Conservation (phyloP, 2,797 vertebrate genomes). For the Hippopotamyrus pictus region DNA sequence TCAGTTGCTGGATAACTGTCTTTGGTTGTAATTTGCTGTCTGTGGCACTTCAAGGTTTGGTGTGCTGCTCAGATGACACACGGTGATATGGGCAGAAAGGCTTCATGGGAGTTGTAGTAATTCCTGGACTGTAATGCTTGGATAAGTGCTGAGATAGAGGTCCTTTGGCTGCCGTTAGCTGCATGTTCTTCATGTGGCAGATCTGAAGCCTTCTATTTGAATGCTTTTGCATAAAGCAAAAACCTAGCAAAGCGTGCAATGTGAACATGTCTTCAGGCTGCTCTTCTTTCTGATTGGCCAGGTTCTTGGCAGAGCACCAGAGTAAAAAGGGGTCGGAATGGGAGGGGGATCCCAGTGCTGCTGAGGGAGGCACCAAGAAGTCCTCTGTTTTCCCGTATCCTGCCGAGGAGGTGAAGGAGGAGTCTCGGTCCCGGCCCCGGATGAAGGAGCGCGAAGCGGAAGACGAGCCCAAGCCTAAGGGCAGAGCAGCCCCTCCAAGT, state of each 20-base stretch:
- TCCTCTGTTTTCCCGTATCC: conserved; percentile 46
- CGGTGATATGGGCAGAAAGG: background rate
- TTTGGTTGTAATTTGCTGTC: conserved; percentile 6
- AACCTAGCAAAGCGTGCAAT: background rate
- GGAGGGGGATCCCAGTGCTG: conserved; percentile 63
- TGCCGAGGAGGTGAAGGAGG: conserved; percentile 67
- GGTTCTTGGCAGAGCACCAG: conserved; percentile 90
- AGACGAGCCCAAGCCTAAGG: conserved; percentile 52
- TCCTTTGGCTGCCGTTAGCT: background rate
- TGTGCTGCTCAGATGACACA: conserved; percentile 5
- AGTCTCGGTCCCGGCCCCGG: conserved; percentile 58
- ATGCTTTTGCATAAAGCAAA: background rate
- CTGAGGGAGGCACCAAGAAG: conserved; percentile 65
- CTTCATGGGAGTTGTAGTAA: conserved; percentile 16
- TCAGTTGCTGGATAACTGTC: conserved; percentile 34
- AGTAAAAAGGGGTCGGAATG: conserved; percentile 62
- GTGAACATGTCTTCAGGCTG: background rate
- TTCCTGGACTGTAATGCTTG: background rate
- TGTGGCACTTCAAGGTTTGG: background rate
- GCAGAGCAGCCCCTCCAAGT: conserved; percentile 61
- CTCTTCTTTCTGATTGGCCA: conserved; percentile 48
- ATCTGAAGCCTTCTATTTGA: background rate
- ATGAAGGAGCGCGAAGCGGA: conserved; percentile 59
- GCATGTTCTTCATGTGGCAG: background rate
- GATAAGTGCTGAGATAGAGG: background rate